Conservation (phyloP, 2,113 vertebrate species). For the Pontoporia blainvillei region DNA sequence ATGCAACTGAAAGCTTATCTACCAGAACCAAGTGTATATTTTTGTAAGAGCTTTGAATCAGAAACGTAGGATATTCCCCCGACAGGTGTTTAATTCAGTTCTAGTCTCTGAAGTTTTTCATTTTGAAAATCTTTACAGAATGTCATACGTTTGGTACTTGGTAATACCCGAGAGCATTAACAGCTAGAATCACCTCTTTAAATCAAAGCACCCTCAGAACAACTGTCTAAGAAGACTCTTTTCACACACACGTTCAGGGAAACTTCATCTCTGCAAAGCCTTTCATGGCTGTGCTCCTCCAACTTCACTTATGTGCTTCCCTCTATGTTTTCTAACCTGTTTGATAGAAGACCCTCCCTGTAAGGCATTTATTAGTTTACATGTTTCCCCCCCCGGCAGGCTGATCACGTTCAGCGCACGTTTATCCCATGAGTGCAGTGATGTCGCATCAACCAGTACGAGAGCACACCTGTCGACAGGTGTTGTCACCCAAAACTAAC, state of each 20-base stretch:
- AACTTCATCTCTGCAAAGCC: not conserved
- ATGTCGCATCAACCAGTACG: not conserved
- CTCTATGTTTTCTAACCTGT: not conserved
- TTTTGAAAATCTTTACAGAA: not conserved
- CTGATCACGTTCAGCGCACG: accelerated
- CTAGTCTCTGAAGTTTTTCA: not conserved
- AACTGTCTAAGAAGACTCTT: no score
- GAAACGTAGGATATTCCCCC: not conserved
- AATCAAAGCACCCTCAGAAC: not conserved
- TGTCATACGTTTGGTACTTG: not conserved
- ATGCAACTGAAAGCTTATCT: not conserved
- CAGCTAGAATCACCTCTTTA: not conserved
- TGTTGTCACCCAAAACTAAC: not conserved
- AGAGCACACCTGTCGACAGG: not conserved
- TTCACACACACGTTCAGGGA: not conserved
- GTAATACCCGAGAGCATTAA: not conserved
- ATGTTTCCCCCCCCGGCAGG: not conserved
- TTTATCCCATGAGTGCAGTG: not conserved
- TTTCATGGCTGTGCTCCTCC: no score
- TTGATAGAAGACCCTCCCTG: not conserved
- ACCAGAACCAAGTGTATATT: not conserved
- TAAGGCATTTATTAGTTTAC: not conserved
- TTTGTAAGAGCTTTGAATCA: not conserved
- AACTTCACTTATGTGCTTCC: accelerated
- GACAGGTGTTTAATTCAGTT: not conserved